These are phyloP conservation scores for Chloebia gouldiae DNA, from an alignment of 2,113 vertebrate species.

Conservation along the genomic window DNA sequence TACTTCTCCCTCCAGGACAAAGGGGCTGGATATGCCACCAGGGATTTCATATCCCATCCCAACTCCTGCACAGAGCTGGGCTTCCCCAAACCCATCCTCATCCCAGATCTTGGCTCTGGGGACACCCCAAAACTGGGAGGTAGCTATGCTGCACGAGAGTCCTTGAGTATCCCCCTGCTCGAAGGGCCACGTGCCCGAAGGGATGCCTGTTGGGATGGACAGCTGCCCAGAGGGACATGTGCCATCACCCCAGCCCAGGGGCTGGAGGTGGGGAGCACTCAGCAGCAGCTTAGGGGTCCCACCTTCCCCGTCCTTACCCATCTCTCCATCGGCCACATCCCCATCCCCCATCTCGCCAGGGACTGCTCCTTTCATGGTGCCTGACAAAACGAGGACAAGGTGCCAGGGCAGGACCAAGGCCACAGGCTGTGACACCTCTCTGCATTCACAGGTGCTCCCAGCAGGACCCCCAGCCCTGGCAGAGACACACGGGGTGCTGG, in stretches of 20 bases:
- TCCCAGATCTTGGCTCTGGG: neutral
- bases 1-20: neutral
- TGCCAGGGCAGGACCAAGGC: neutral
- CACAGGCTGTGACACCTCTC: neutral
- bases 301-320: conserved; percentile 14
- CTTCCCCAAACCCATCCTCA: neutral
- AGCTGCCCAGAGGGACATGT: rapidly evolving
- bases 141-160: rapidly evolving
- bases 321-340: neutral
- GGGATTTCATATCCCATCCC: neutral
- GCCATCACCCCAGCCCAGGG: neutral
- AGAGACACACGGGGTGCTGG: neutral
- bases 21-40: rapidly evolving
- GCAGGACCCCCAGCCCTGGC: rapidly evolving
- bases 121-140: neutral
- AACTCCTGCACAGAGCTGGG: neutral
- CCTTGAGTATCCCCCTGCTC: neutral
- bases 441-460: neutral
- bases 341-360: rapidly evolving
- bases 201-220: neutral
- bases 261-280: neutral
- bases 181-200: rapidly evolving
- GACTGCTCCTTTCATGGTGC: neutral
- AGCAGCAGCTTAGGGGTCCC: rapidly evolving
- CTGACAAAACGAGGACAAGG: neutral